Conservation (phyloP, 2,888 invertebrate genomes). For the Acleris cristana region DNA sequence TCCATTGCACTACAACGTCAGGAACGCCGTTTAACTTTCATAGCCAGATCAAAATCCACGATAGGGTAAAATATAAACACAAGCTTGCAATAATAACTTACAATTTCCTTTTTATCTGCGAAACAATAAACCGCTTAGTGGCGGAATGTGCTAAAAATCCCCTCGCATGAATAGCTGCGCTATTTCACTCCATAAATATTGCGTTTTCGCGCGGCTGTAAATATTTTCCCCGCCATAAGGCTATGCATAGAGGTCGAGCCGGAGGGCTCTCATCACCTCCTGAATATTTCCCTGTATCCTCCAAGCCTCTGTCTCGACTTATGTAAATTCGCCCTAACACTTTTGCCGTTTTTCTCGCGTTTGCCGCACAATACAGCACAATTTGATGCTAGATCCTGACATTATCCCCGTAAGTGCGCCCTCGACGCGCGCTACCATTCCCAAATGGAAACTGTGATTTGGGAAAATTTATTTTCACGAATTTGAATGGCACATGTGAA, state of each 20-base stretch:
- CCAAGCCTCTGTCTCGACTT: slow-evolving; percentile 80
- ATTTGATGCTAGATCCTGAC: slow-evolving; percentile 74
- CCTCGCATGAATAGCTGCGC: slow-evolving; percentile 54
- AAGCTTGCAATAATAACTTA: slow-evolving; percentile 49
- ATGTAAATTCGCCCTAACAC: slow-evolving; percentile 82
- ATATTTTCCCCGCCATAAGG: slow-evolving; percentile 78
- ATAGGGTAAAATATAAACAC: slow-evolving; percentile 17
- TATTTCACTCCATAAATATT: slow-evolving; percentile 73
- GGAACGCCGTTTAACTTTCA: slow-evolving; percentile 2
- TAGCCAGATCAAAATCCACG: neutral
- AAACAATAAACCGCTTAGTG: slow-evolving; percentile 67
- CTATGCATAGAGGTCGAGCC: slow-evolving; percentile 70
- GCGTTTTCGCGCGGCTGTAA: slow-evolving; percentile 72
- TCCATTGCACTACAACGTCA: neutral
- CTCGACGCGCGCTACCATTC: slow-evolving; percentile 58
- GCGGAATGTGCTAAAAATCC: slow-evolving; percentile 48
- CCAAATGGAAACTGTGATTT: slow-evolving; percentile 69
- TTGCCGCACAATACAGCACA: slow-evolving; percentile 79
- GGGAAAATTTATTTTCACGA: slow-evolving; percentile 60
- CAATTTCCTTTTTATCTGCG: slow-evolving; percentile 58
- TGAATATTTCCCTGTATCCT: slow-evolving; percentile 78
- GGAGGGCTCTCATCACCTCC: slow-evolving; percentile 79
- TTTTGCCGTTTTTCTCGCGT: slow-evolving; percentile 80
- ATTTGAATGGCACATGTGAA: slow-evolving; percentile 51
- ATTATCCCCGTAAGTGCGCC: slow-evolving; percentile 70